Conservation (phyloP, 2,113 vertebrate genomes). For the Gasterosteus aculeatus region DNA sequence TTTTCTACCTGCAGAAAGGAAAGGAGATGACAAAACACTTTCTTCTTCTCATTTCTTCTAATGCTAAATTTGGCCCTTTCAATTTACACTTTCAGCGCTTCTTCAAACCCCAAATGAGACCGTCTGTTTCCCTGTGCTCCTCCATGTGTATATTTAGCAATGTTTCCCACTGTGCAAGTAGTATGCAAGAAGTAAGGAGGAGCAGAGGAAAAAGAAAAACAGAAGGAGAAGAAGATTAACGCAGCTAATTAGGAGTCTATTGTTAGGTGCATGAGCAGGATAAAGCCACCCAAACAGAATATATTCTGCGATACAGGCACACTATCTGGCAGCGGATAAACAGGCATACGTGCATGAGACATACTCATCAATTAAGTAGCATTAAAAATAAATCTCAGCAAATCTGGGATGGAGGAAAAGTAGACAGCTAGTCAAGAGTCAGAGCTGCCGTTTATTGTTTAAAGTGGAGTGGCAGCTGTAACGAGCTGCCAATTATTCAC, state of each 20-base stretch:
- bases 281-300: conserved; percentile 63
- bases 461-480: conserved; percentile 60
- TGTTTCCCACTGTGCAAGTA: conserved; percentile 67
- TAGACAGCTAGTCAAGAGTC: conserved; percentile 49
- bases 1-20: conserved; percentile 25
- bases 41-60: conserved; percentile 42
- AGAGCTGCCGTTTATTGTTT: conserved; percentile 58
- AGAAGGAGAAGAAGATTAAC: conserved; percentile 75
- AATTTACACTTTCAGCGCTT: conserved; percentile 62
- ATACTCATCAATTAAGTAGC: conserved; percentile 64
- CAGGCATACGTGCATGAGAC: conserved; percentile 14
- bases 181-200: conserved; percentile 50
- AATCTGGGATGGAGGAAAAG: conserved; percentile 32
- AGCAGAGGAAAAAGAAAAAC: conserved; percentile 65
- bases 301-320: conserved; percentile 57
- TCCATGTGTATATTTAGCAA: conserved; percentile 79
- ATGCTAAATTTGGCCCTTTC: conserved; percentile 52
- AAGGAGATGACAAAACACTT: conserved; percentile 25
- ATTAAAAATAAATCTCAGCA: conserved; percentile 68
- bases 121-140: conserved; percentile 56
- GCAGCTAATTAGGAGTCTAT: conserved; percentile 79
- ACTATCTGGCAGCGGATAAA: conserved; percentile 46
- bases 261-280: conserved; percentile 73
- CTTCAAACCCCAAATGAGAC: conserved; percentile 64
- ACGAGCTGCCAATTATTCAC: conserved; percentile 61